Base-by-base conservation (phyloP, 2,797 vertebrate genomes). In the Chrosomus eos region DNA sequence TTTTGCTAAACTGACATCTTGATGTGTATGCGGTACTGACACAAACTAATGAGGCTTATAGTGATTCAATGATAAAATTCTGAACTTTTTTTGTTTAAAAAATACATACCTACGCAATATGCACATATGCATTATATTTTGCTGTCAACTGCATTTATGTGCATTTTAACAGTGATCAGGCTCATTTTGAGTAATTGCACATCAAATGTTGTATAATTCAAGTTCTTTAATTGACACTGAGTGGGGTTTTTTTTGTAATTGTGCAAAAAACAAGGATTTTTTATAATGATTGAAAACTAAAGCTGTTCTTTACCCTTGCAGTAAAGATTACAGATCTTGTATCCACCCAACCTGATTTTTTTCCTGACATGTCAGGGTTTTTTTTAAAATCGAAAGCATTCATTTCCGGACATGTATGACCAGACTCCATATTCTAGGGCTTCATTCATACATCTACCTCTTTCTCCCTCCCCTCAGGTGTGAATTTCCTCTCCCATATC, bases 301-400 rank as follows among this genome's bases (percentile, higher is more conserved):
- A 85, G 11, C 36, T 60, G 23, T n/a, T n/a, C 64, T 53, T 53
- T 48, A 82, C 62, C 43, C 13, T 21, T 80, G 18, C n/a, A 70
- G 26, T 31, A 83, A 77, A n/a, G n/a, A 67, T 38, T 7, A 81
- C 28, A 88, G 11, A 91, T 91, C 84, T 87, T 90, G 36, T 55
- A 64, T 26, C 45, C 33, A 53, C 72, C 40, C 51, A 58, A 43
- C 51, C 51, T 9, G 38, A 40, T 38, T 87, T 33, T 66, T 81
- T 79, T 3, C 23, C 13, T 19, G 23, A 62, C 67, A 76, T 31
- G 62, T 51, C 19, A 67, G n/a, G n/a, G 43, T 11, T 76, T 53
- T 64, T 64, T 31, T 64, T 77, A 36, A 21, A 80, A 31, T 14
- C 23, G 40, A 81, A 84, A 64, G 31, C 71, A 43, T 76, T 68